Evolutionary conservation across 2,888 invertebrate genomes (phyloP).

Genomic region (Synanthedon formicaeformis): DNA sequence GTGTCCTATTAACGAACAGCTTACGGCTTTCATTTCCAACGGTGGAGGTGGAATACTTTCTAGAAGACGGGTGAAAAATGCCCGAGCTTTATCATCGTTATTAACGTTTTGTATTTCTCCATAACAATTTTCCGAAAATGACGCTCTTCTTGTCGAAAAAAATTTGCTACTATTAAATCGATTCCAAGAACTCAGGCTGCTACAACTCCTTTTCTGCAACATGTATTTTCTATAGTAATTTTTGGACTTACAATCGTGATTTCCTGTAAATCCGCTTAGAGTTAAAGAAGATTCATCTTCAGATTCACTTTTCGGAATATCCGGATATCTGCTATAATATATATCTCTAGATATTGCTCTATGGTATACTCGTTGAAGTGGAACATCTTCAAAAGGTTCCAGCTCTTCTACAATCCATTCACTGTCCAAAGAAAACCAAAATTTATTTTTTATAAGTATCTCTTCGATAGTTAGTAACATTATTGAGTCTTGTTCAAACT

Average conservation of each 20-base stretch:
- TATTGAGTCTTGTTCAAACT: conserved; percentile 32
- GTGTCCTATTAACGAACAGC: conserved; percentile 13
- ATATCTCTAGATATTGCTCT: conserved; percentile 52
- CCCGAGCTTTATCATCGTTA: conserved; percentile 33
- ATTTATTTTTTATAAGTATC: conserved; percentile 47
- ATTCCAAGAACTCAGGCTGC: conserved; percentile 21
- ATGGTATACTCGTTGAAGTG: conserved; percentile 36
- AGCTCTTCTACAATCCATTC: conserved; percentile 52
- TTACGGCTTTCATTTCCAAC: conserved; percentile 16
- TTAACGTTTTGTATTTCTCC: conserved; percentile 2
- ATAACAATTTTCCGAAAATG: conserved; percentile 16
- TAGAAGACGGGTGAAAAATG: conserved; percentile 41
- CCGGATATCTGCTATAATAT: conserved; percentile 52
- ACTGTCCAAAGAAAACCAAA: conserved; percentile 51
- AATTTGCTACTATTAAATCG: conserved; percentile 20
- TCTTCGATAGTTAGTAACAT: conserved; percentile 56
- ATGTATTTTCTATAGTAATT: conserved; percentile 23
- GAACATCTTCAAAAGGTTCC: conserved; percentile 58
- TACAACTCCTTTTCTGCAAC: conserved; percentile 25
- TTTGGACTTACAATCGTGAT: conserved; percentile 47
- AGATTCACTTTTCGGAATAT: conserved; percentile 58
- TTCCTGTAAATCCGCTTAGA: conserved; percentile 44
- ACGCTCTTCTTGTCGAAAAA: conserved; percentile 22
- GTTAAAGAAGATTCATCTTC: conserved; percentile 54
- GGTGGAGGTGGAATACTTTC: conserved; percentile 50